Conservation (phyloP, 1,140 invertebrate genomes). For the Telenomus remus region DNA sequence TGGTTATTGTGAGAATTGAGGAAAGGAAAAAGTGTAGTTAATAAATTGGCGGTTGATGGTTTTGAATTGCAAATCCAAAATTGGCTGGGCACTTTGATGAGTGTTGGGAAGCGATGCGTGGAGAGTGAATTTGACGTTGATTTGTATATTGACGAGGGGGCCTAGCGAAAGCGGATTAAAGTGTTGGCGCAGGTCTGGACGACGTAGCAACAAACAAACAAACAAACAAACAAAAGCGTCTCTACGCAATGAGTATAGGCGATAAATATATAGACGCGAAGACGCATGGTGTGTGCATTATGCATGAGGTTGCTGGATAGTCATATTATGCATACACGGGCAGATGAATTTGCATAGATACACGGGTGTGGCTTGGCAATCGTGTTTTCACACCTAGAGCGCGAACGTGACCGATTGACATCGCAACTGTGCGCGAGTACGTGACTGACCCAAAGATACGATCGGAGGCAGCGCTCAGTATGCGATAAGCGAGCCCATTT, state of each 20-base stretch:
- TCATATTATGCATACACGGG: constrained; percentile 43
- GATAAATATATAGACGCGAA: constrained; percentile 30
- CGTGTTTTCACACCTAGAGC: constrained; percentile 44
- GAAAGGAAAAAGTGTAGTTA: too few species aligned
- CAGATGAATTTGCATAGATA: constrained; percentile 38
- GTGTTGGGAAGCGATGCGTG: too few species aligned
- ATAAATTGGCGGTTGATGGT: too few species aligned
- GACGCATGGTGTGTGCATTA: constrained; percentile 47
- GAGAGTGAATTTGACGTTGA: constrained; percentile 15
- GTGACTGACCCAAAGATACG: constrained; percentile 40
- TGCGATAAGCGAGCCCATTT: constrained; percentile 22
- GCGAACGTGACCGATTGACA: constrained; percentile 51
- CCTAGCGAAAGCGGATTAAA: constrained; percentile 26
- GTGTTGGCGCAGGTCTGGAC: constrained; percentile 25
- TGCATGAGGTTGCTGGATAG: constrained; percentile 36
- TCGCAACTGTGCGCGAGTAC: constrained; percentile 34
- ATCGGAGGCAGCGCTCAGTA: constrained; percentile 14
- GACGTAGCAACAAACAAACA: constrained; percentile 30
- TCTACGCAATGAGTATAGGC: constrained; percentile 41
- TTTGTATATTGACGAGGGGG: constrained; percentile 17
- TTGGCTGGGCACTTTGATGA: too few species aligned
- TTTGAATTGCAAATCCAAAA: too few species aligned
- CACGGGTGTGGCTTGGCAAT: constrained; percentile 39
- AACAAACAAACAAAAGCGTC: constrained; percentile 38
- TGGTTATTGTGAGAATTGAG: too few species aligned